Evolutionary conservation across 2,888 invertebrate species (phyloP), one percentile per base, ranked within the genome.

Genomic region (Noctua janthina): DNA sequence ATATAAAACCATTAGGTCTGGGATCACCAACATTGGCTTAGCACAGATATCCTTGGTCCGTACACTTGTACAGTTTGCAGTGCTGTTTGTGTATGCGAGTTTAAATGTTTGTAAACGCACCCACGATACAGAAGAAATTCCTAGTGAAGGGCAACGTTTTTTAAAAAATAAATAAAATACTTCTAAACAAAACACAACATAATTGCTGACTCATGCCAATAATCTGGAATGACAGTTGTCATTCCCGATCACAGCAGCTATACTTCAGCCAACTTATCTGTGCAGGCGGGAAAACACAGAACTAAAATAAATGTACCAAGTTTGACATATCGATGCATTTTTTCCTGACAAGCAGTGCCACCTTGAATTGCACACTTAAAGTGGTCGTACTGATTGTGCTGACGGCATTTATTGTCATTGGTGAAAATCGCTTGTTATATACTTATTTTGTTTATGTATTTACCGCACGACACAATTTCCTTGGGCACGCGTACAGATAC

Each of bases 401-500:
- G n/a, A n/a, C 13, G 5, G 59, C n/a, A n/a, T 59, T n/a, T n/a
- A 59, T 13, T n/a, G 4, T 59, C n/a, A 13, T 59, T n/a, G 11
- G 5, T n/a, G 56, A 11, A 56, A 56, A 2, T 5, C 23, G n/a
- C n/a, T 23, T 59, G n/a, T 59, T 11, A 59, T 6, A 51, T 59
- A 59, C 59, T n/a, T 13, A 59, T n/a, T 13, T 59, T 1, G 13
- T 59, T 59, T 7, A 35, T 56, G 1, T 76, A 78, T 35, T 91
- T 92, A 96, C 96, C 93, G 94, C 92, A 35, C 89, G 85, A 85
- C 96, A 97, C 17, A 96, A 83, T 72, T 93, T 94, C 82, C 92
- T 94, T 2, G 96, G 96, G 81, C 96, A 96, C 3, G 96, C 93
- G 46, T 89, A 93, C 0, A 96, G 88, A 76, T 94, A 96, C 17